Base-by-base conservation (phyloP, 2,888 invertebrate species). In the Protonemura montana region DNA sequence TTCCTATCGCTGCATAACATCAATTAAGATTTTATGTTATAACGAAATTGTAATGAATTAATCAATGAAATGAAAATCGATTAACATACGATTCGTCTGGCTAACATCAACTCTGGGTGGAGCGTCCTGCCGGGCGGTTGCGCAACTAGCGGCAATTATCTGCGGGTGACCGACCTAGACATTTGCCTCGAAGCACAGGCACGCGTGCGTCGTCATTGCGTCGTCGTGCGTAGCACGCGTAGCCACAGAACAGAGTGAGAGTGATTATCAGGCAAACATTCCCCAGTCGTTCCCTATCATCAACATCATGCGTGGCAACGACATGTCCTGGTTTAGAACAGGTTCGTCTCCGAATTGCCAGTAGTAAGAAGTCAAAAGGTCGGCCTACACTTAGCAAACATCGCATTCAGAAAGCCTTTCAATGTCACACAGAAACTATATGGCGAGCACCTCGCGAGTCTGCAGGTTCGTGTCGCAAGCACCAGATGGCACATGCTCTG, bases 31-130 rank as follows among this genome's bases (percentile, higher is more conserved):
- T 81, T 28, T 16, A 84, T 42, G 1, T 28, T 84, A 28, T 84
- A 84, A 84, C 76, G 76, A 84, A 84, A 84, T 59, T 59, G 84
- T 76, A 76, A 59, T 84, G 84, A 84, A 84, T 76, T 59, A 84
- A 84, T 84, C 84, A 59, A 84, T 84, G 84, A 16, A 84, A 76
- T 59, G 84, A 76, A 28, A 41, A 83, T 83, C 83, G 83, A 83
- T 42, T 83, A 35, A 28, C n/a, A 28, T 78, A 78, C 78, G 26
- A 78, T 25, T 26, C 78, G 78, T 26, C 7, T 27, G 28, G 78
- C 78, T 27, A 78, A 78, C 78, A 78, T 78, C 28, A 27, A 27
- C 13, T 10, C 26, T 78, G 78, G 16, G 13, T 27, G 6, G 13
- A 77, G 28, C 59, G 1, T 7, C 21, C 2, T 21, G 59, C 1